Percentiles rank a stretch among this genome's conserved stretches.
Conservation (phyloP, 1,140 invertebrate genomes). For the Helicoverpa armigera region DNA sequence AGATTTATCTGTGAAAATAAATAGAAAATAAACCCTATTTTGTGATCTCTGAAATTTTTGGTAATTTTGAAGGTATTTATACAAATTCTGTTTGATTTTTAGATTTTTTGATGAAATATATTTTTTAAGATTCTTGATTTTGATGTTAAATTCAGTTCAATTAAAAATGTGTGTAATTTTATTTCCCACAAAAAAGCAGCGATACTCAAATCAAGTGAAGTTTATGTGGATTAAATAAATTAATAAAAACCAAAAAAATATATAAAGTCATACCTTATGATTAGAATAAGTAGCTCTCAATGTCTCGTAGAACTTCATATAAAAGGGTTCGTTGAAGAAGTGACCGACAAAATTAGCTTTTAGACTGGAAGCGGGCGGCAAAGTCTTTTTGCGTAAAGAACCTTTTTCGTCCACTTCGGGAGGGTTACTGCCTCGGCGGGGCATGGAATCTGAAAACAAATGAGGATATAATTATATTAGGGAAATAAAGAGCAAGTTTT, state of each 20-base stretch:
- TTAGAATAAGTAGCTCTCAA: conserved; percentile 92
- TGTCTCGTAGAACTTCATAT: conserved; percentile 92
- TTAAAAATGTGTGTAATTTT: no score
- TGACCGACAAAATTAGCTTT: conserved; percentile 87
- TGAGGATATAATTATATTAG: not conserved
- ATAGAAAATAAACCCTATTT: not conserved
- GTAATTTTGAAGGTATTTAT: no score
- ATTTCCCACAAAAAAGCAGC: no score
- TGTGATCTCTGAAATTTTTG: not conserved
- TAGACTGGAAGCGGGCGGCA: conserved; percentile 61
- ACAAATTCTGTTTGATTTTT: not conserved
- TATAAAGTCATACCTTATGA: conserved; percentile 89
- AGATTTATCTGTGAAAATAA: conserved; percentile 88
- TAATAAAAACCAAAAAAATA: not conserved
- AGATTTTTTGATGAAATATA: not conserved
- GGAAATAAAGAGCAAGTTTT: no score
- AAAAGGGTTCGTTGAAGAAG: conserved; percentile 91
- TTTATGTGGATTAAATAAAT: no score
- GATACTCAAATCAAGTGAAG: no score
- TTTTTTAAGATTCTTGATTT: not conserved
- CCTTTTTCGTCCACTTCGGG: conserved; percentile 72
- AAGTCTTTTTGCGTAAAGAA: conserved; percentile 73
- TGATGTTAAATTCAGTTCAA: not conserved
- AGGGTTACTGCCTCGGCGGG: conserved; percentile 60
- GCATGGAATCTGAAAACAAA: conserved; percentile 63